phyloP scores from a whole-genome alignment of 2,888 invertebrate genomes.

The Scotopteryx bipunctaria region DNA sequence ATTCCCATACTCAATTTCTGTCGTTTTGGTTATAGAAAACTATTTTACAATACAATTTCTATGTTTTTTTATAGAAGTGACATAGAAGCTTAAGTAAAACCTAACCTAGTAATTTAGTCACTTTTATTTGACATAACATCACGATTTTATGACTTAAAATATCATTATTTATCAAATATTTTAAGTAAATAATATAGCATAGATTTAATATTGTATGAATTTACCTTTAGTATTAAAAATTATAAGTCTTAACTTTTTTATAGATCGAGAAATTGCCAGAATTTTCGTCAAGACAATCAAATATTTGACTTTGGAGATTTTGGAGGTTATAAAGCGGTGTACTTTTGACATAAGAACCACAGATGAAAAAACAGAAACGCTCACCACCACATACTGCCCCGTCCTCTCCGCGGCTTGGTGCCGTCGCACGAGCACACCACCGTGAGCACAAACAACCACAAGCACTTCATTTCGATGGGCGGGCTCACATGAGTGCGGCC shows the following conservation, averaged over 20 bases:
- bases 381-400: slow-evolving; percentile 97
- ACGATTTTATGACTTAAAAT: not conserved
- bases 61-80: too few species aligned
- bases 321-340: not conserved
- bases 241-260: too few species aligned
- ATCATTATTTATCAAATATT: not conserved
- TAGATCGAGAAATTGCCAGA: too few species aligned
- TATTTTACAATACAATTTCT: too few species aligned
- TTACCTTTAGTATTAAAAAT: too few species aligned
- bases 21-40: not conserved
- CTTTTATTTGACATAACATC: not conserved
- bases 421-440: slow-evolving; percentile 79
- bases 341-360: not conserved
- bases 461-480: slow-evolving; percentile 80
- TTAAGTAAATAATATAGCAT: not conserved
- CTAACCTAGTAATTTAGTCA: too few species aligned
- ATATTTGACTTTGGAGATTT: too few species aligned
- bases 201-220: too few species aligned
- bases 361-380: slow-evolving; percentile 53
- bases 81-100: too few species aligned
- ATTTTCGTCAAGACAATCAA: too few species aligned
- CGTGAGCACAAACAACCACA: slow-evolving; percentile 81
- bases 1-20: not conserved
- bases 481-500: slow-evolving; percentile 75
- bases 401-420: slow-evolving; percentile 89